These are phyloP conservation scores for Limenitis camilla DNA, from an alignment of 2,888 invertebrate genomes.

Conservation along the genomic window DNA sequence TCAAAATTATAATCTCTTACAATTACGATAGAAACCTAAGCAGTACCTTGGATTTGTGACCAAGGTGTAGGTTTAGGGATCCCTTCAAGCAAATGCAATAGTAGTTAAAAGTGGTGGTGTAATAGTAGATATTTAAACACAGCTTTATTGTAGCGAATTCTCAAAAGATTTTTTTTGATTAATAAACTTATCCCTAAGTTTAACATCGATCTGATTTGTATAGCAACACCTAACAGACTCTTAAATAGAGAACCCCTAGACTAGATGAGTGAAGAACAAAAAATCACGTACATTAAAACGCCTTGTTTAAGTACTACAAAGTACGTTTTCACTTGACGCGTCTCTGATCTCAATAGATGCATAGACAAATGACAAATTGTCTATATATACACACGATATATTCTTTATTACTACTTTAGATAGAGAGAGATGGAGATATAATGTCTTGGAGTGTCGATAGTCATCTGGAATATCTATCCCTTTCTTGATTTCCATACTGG, in stretches of 20 bases:
- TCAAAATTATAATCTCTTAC: too few species aligned
- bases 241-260: neutral
- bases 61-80: too few species aligned
- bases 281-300: conserved; percentile 7
- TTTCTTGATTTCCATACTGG: conserved; percentile 1
- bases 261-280: conserved; percentile 4
- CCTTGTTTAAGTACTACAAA: conserved; percentile 10
- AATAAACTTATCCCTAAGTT: too few species aligned
- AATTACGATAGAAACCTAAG: too few species aligned
- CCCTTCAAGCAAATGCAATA: too few species aligned
- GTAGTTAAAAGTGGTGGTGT: too few species aligned
- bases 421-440: neutral
- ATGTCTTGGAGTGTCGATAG: neutral
- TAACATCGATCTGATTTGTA: too few species aligned
- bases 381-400: conserved; percentile 9
- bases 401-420: neutral
- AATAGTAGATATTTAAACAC: too few species aligned
- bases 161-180: too few species aligned
- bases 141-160: too few species aligned
- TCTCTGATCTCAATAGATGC: conserved; percentile 22
- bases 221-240: too few species aligned
- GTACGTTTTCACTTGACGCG: conserved; percentile 14
- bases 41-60: too few species aligned
- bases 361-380: conserved; percentile 27
- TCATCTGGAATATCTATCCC: neutral